These are phyloP conservation scores for Aromia moschata DNA, from an alignment of 2,888 invertebrate species.

Conservation along the genomic window DNA sequence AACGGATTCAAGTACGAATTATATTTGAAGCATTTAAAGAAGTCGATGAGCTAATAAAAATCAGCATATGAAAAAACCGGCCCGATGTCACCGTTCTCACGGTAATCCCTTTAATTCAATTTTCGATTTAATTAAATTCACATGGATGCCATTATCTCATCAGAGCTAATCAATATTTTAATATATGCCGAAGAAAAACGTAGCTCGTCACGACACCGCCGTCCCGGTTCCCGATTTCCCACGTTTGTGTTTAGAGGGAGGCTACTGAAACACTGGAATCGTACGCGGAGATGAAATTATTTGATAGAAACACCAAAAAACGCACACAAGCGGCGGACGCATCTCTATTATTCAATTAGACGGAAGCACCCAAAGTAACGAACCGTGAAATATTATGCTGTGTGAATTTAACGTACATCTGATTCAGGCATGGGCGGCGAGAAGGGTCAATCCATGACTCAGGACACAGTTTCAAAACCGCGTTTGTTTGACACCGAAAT, in stretches of 20 bases:
- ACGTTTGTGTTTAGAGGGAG: constrained; percentile 41
- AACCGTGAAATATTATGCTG: constrained; percentile 39
- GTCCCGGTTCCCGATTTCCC: constrained; percentile 41
- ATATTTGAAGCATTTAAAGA: too few species aligned
- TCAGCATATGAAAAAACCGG: background rate
- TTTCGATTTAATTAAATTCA: constrained; percentile 37
- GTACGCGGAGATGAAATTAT: constrained; percentile 40
- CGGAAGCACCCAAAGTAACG: constrained; percentile 34
- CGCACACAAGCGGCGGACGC: constrained; percentile 32
- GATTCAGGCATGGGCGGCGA: constrained; percentile 30
- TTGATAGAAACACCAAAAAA: constrained; percentile 42
- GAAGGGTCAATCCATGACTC: too few species aligned
- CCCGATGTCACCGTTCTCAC: constrained; percentile 3
- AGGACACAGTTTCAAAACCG: too few species aligned
- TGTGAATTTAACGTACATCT: constrained; percentile 39
- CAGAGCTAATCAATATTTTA: constrained; percentile 46
- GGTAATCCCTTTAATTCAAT: constrained; percentile 38
- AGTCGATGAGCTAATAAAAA: too few species aligned
- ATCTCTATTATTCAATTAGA: constrained; percentile 44
- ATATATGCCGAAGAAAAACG: constrained; percentile 48
- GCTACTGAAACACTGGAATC: constrained; percentile 32
- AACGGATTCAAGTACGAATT: too few species aligned
- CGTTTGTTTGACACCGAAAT: too few species aligned
- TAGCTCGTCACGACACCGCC: constrained; percentile 47
- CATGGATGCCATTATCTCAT: constrained; percentile 44